Percentiles rank a stretch among this genome's conserved stretches.
Evolutionary conservation across 2,797 vertebrate genomes (phyloP).

Genomic region (Mycteria americana): DNA sequence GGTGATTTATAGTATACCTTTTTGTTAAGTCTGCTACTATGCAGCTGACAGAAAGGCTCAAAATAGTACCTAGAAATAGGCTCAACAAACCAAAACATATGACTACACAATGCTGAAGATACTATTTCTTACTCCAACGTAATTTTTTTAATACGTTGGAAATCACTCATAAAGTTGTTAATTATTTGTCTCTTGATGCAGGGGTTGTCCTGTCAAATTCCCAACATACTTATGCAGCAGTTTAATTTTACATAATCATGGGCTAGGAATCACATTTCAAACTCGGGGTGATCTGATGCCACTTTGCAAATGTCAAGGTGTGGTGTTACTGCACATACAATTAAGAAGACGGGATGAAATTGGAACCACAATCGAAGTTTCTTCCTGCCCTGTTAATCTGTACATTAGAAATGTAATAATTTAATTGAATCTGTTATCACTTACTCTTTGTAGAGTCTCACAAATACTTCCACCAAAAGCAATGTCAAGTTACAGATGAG

Average conservation of each 20-base stretch:
- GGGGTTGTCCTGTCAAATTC: constrained; percentile 25
- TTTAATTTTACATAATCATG: constrained; percentile 70
- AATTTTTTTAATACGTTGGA: background rate
- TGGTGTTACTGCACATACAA: constrained; percentile 78
- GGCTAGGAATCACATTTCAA: constrained; percentile 75
- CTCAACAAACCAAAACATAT: background rate
- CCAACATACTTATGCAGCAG: constrained; percentile 10
- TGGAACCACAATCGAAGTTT: constrained; percentile 67
- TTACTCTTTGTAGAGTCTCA: background rate
- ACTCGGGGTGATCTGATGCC: constrained; percentile 69
- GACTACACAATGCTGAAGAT: background rate
- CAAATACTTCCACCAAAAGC: background rate
- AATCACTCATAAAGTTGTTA: background rate
- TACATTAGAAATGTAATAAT: constrained; percentile 57
- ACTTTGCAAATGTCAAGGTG: constrained; percentile 64
- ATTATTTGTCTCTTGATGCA: background rate
- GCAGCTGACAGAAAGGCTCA: constrained; percentile 21
- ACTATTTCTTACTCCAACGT: background rate
- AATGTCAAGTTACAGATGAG: background rate
- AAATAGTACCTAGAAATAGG: constrained; percentile 4
- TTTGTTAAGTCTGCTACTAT: constrained; percentile 31
- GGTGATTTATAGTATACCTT: constrained; percentile 50
- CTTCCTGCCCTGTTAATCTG: constrained; percentile 62
- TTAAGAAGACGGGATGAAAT: constrained; percentile 78
- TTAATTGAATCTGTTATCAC: constrained; percentile 41